Evolutionary conservation across 2,797 vertebrate genomes (phyloP).

Genomic region (Eptatretus atami): DNA sequence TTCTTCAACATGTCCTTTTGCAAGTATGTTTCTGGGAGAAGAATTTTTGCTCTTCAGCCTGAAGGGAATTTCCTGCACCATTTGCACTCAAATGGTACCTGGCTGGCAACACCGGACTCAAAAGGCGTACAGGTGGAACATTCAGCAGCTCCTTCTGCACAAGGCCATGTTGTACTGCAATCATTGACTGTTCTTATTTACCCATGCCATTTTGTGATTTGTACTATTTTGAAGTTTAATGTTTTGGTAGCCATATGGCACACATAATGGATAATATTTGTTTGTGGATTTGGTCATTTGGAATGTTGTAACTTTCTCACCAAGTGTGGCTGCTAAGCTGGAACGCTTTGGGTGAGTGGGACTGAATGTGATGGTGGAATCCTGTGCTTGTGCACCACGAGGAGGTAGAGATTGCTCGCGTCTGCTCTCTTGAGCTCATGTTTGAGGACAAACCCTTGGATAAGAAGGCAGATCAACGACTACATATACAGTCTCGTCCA

Average conservation of each 20-base stretch:
- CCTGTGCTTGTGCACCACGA: neutral
- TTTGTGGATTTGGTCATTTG: no score
- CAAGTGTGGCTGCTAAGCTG: neutral
- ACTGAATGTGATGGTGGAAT: neutral
- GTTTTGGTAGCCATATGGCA: no score
- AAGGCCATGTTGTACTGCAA: neutral
- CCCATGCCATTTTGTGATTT: no score
- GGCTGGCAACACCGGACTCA: neutral
- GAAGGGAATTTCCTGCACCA: neutral
- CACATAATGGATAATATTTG: no score
- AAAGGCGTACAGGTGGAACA: neutral
- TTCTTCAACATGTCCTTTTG: neutral
- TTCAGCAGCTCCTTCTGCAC: neutral
- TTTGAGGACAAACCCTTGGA: conserved; percentile 92
- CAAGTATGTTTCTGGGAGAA: neutral
- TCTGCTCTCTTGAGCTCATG: conserved; percentile 14
- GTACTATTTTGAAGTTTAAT: no score
- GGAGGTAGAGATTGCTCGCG: neutral
- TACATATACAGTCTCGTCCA: conserved; percentile 54
- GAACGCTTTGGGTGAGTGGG: neutral
- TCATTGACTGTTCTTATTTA: no score
- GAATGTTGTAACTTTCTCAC: no score
- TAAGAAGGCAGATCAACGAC: conserved; percentile 34
- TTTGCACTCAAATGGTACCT: neutral
- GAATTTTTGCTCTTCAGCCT: neutral